These are phyloP conservation scores for Leucophenga varia DNA, from an alignment of 1,140 invertebrate genomes.

Conservation along the genomic window DNA sequence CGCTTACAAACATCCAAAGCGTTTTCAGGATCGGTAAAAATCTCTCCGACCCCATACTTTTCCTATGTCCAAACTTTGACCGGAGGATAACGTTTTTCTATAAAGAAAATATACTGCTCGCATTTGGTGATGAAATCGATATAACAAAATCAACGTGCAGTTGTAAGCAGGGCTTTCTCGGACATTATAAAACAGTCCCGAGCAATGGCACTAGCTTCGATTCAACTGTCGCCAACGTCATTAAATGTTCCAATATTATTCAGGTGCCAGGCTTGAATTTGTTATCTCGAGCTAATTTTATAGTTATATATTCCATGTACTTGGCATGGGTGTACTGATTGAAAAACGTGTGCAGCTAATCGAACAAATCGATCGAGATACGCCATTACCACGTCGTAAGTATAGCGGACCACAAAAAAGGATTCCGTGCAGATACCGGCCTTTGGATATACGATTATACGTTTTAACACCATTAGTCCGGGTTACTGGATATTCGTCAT, in stretches of 20 bases:
- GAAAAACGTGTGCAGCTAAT: slow-evolving; percentile 37
- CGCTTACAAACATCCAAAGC: too few relatives aligned
- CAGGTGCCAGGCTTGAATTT: slow-evolving; percentile 48
- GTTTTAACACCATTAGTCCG: slow-evolving; percentile 43
- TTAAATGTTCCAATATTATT: slow-evolving; percentile 48
- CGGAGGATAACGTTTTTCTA: too few relatives aligned
- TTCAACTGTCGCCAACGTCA: slow-evolving; percentile 38
- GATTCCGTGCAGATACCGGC: slow-evolving; percentile 50
- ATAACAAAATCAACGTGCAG: too few relatives aligned
- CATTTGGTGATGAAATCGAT: too few relatives aligned
- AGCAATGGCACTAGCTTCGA: too few relatives aligned
- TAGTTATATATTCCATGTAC: slow-evolving; percentile 48
- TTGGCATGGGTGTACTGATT: slow-evolving; percentile 48
- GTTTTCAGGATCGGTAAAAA: too few relatives aligned
- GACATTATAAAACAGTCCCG: too few relatives aligned
- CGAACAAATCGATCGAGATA: slow-evolving; percentile 37
- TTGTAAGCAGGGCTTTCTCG: too few relatives aligned
- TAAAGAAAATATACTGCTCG: too few relatives aligned
- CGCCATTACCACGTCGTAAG: slow-evolving; percentile 22
- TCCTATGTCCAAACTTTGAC: too few relatives aligned
- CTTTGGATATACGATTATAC: slow-evolving; percentile 46
- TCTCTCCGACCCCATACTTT: too few relatives aligned
- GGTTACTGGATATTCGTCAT: slow-evolving; percentile 53
- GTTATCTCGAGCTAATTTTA: slow-evolving; percentile 45
- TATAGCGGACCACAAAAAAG: slow-evolving; percentile 22